Evolutionary conservation across 2,888 invertebrate species (phyloP).

Genomic region (Pheosia gnoma): DNA sequence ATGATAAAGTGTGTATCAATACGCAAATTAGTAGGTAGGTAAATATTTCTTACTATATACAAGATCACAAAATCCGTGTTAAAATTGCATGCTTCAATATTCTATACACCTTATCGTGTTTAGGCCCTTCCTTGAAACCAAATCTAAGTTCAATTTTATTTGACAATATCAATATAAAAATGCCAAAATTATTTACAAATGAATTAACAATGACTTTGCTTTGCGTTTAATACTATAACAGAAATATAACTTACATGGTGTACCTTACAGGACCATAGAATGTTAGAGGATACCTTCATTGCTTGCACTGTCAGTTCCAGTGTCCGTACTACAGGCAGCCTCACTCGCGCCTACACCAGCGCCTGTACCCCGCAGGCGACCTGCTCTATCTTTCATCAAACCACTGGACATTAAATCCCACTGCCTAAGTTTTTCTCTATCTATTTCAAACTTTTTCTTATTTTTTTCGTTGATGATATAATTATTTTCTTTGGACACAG

Average conservation of each 20-base stretch:
- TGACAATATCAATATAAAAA: slow-evolving; percentile 45
- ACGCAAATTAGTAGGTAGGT: slow-evolving; percentile 51
- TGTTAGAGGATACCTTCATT: slow-evolving; percentile 82
- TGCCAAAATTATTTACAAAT: slow-evolving; percentile 62
- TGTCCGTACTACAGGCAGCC: slow-evolving; percentile 70
- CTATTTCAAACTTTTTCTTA: slow-evolving; percentile 86
- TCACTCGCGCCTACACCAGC: slow-evolving; percentile 64
- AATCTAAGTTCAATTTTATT: slow-evolving; percentile 29
- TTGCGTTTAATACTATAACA: slow-evolving; percentile 65
- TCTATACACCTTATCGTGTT: slow-evolving; percentile 74
- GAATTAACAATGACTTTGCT: slow-evolving; percentile 71
- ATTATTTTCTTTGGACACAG: slow-evolving; percentile 26
- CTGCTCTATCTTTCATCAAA: slow-evolving; percentile 82
- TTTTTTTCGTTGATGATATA: slow-evolving; percentile 38
- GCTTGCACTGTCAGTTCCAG: slow-evolving; percentile 77
- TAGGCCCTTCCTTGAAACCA: slow-evolving; percentile 46
- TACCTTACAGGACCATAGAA: slow-evolving; percentile 74
- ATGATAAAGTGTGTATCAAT: slow-evolving; percentile 66
- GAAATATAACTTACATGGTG: slow-evolving; percentile 77
- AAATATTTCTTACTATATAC: slow-evolving; percentile 54
- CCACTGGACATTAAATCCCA: slow-evolving; percentile 96
- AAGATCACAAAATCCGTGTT: slow-evolving; percentile 51
- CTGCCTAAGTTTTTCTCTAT: slow-evolving; percentile 93
- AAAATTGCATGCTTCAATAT: slow-evolving; percentile 62
- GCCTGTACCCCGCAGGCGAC: slow-evolving; percentile 71